phyloP scores from a whole-genome alignment of 1,140 invertebrate genomes.

The Pissodes strobi region DNA sequence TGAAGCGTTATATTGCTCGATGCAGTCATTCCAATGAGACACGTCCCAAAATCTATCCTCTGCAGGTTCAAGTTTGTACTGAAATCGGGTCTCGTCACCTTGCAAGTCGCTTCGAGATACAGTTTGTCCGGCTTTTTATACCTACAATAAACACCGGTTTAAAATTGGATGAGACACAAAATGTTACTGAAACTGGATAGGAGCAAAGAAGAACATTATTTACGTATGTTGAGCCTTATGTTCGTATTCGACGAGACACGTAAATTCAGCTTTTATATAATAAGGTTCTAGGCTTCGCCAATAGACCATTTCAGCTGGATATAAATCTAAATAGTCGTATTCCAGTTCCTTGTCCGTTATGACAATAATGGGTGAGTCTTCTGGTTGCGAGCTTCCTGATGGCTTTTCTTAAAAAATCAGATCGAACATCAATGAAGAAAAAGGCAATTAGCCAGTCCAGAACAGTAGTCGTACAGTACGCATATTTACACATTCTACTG shows the following conservation, averaged over 20 bases:
- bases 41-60: constrained; percentile 43
- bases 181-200: not conserved
- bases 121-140: constrained; percentile 31
- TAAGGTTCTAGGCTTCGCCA: constrained; percentile 45
- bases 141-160: not conserved
- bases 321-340: constrained; percentile 36
- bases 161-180: not conserved
- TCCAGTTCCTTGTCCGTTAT: constrained; percentile 29
- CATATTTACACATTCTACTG: too few relatives aligned
- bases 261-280: constrained; percentile 37
- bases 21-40: constrained; percentile 30
- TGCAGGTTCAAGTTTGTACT: constrained; percentile 43
- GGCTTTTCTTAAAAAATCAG: too few relatives aligned
- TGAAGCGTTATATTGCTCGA: constrained; percentile 35
- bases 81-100: constrained; percentile 42
- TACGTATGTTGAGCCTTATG: constrained; percentile 4
- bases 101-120: constrained; percentile 39
- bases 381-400: not conserved
- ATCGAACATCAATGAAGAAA: too few relatives aligned
- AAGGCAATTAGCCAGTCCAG: too few relatives aligned
- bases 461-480: too few relatives aligned
- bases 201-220: not conserved
- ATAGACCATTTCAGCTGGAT: constrained; percentile 44
- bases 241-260: constrained; percentile 34
- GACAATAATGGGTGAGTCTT: constrained; percentile 18